Evolutionary conservation across 1,140 invertebrate genomes (phyloP), one percentile per base, ranked within the genome.

Genomic region (Dendroctonus ponderosae): DNA sequence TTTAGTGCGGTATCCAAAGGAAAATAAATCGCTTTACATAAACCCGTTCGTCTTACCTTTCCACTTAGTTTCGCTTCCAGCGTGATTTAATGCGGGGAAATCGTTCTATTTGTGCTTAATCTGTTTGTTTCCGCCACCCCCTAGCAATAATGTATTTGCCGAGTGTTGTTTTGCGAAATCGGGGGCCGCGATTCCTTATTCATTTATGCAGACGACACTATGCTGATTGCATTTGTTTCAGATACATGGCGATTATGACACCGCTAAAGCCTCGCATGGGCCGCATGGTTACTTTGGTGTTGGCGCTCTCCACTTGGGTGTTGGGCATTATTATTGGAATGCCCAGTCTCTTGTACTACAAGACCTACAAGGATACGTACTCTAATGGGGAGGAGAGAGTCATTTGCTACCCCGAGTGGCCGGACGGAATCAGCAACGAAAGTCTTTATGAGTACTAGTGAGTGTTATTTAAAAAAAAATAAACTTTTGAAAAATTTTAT

Each of bases 241-340:
- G 94, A 73, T 96, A 95, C 76, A 90, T 93, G 80, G 94, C 94
- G 38, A 96, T 97, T 70, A 93, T 97, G 83, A 90, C 92, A 76
- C 95, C 95, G 0, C 80, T 97, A 66, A 84, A 88, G 68, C 92
- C 91, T 5, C 83, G 93, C 51, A 90, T 96, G 83, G 91, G 93
- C 5, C 86, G 87, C 70, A 82, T 87, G 39, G 84, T 87, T 0
- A 96, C 94, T 0, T 79, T 96, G n/a, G 86, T 87, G 65, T 88
- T 96, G 46, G 91, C 91, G 0, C 80, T 88, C 0, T 80, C 85
- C 26, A 95, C 95, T 62, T 97, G 95, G 95, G 76, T 88, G 2
- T 79, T 87, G 6, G 88, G 91, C 6, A 85, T 85, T 0, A 77
- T 89, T 8, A 83, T 96, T 40, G 91, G 93, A 14, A 82, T 91